phyloP scores from a whole-genome alignment of 2,797 vertebrate genomes.

The Alfaro cultratus region DNA sequence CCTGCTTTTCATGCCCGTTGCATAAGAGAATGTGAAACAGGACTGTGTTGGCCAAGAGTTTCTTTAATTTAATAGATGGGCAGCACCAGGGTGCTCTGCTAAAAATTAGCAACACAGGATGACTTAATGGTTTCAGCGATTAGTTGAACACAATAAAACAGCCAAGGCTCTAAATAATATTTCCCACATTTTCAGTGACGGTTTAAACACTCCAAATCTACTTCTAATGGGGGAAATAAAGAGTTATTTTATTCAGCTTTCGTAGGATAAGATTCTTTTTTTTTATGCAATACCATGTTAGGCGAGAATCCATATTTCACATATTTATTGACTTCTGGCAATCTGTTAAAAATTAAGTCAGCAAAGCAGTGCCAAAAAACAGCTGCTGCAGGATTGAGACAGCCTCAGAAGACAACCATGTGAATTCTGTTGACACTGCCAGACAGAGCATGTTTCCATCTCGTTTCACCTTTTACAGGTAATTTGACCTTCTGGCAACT shows the following conservation, averaged over 20 bases:
- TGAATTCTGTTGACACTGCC: not conserved
- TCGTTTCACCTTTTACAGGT: not conserved
- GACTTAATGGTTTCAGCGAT: not conserved
- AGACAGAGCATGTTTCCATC: not conserved
- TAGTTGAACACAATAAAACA: not conserved
- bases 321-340: not conserved
- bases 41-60: constrained; percentile 24
- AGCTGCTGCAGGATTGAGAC: not conserved
- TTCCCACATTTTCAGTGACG: not conserved
- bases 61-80: constrained; percentile 5
- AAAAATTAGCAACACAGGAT: constrained; percentile 48
- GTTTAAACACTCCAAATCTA: not conserved
- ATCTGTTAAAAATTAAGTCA: not conserved
- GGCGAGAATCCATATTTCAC: not conserved
- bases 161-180: constrained; percentile 8
- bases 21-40: constrained; percentile 42
- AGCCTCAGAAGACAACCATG: too few relatives aligned
- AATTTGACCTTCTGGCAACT: not conserved
- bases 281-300: not conserved
- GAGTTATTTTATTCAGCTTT: not conserved
- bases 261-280: not conserved
- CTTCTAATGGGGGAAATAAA: not conserved
- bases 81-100: constrained; percentile 7
- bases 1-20: constrained; percentile 28
- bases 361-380: not conserved